Base-by-base conservation (phyloP, 2,797 vertebrate genomes). In the Platyrinchus mystaceus region DNA sequence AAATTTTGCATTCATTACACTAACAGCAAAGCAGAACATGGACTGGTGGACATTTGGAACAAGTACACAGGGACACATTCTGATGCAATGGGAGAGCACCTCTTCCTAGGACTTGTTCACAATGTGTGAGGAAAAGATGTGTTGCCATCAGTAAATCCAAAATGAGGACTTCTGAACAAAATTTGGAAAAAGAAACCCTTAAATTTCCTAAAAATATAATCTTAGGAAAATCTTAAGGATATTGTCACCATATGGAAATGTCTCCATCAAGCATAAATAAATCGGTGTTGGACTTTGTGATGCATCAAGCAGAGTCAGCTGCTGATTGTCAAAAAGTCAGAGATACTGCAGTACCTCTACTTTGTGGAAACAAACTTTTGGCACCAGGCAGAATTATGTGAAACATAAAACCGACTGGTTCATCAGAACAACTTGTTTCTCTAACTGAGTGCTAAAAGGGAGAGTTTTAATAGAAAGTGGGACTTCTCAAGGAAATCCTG, bases 391-490 rank as follows among this genome's bases (percentile, higher is more conserved):
- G 32, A 68, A 74, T 59, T 53, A 75, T 17, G 62, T 75, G 87
- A 89, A 95, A 86, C 27, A 17, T 50, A 84, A 88, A 95, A 93
- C 91, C 1, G 4, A 86, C 80, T 3, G 1, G 22, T 80, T 92
- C 87, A 68, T 84, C 46, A 68, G 76, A 93, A 78, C 50, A 89
- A 79, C 75, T 86, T 78, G 36, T 88, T 94, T 93, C 77, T 47
- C 24, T 91, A 91, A 86, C 82, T 5, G 3, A 93, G 55, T 93
- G 59, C 80, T 93, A 69, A 90, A 94, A 95, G 50, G 55, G 19
- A 39, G 75, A 91, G 34, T 74, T 93, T 94, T 94, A 94, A 91
- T 88, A 83, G 85, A 94, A 96, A 95, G 84, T 66, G 69, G 24
- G 47, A 55, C 93, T 94, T 93, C 47, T 86, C 66, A 90, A 66